Conservation (phyloP, 2,113 vertebrate species). For the Oreochromis niloticus region DNA sequence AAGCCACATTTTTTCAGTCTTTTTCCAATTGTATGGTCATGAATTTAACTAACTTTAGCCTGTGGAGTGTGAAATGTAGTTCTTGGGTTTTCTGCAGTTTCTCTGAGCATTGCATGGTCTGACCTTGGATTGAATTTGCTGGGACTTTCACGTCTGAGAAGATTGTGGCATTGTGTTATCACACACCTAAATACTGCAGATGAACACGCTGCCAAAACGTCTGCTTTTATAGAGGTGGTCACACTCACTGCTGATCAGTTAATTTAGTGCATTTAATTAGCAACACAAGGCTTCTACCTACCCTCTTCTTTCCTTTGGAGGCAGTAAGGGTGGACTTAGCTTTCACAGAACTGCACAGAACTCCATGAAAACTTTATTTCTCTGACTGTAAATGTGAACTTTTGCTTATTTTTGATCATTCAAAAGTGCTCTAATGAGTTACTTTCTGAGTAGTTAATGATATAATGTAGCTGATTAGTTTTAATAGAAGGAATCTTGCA, state of each 20-base stretch:
- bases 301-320: neutral
- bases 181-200: neutral
- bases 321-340: neutral
- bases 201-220: neutral
- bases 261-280: neutral
- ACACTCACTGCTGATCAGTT: neutral
- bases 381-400: neutral
- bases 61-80: neutral
- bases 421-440: neutral
- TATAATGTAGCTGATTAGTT: rapidly evolving
- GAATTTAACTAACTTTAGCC: neutral
- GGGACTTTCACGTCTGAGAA: neutral
- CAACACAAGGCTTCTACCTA: neutral
- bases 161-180: neutral
- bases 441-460: neutral
- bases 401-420: neutral
- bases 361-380: neutral
- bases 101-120: neutral
- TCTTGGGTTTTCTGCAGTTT: neutral
- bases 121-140: neutral
- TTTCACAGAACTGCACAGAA: neutral
- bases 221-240: neutral
- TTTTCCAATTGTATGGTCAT: neutral
- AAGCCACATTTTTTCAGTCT: neutral
- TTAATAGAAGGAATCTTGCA: neutral